Percentiles rank a stretch among this genome's conserved stretches.
phyloP scores from a whole-genome alignment of 2,888 invertebrate species.

The Drosophila melanosoma region DNA sequence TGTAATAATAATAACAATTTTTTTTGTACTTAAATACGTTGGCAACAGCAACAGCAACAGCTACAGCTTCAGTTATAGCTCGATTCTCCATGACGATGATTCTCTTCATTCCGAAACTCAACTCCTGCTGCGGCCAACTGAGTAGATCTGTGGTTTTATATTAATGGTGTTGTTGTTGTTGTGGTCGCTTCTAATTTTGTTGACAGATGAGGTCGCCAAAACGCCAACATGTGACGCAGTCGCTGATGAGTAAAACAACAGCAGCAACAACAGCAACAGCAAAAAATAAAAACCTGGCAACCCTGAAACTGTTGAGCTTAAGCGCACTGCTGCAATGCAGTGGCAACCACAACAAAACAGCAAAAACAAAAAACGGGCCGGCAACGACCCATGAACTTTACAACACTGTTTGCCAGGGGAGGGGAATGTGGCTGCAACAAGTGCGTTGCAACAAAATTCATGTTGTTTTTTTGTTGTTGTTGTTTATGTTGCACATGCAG shows the following conservation, averaged over 20 bases:
- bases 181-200: slow-evolving; percentile 75
- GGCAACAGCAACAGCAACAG: not conserved
- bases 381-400: slow-evolving; percentile 77
- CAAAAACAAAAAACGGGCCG: slow-evolving; percentile 32
- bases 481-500: slow-evolving; percentile 50
- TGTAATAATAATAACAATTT: slow-evolving; percentile 66
- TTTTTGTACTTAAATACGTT: slow-evolving; percentile 43
- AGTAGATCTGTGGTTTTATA: slow-evolving; percentile 40
- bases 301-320: slow-evolving; percentile 73
- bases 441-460: slow-evolving; percentile 62
- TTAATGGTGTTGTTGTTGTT: slow-evolving; percentile 15
- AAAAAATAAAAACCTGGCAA: slow-evolving; percentile 65
- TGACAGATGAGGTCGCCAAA: slow-evolving; percentile 79
- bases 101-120: slow-evolving; percentile 28
- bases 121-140: slow-evolving; percentile 43
- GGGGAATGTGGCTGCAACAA: slow-evolving; percentile 37
- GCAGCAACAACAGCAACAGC: slow-evolving; percentile 16
- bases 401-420: slow-evolving; percentile 38
- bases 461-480: slow-evolving; percentile 18
- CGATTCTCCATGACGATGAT: slow-evolving; percentile 37
- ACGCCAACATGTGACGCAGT: slow-evolving; percentile 64
- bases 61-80: slow-evolving; percentile 27
- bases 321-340: slow-evolving; percentile 68
- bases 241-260: slow-evolving; percentile 52
- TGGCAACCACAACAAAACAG: slow-evolving; percentile 33